Base-by-base conservation (phyloP, 2,888 invertebrate species). In the Folsomia manolachei region DNA sequence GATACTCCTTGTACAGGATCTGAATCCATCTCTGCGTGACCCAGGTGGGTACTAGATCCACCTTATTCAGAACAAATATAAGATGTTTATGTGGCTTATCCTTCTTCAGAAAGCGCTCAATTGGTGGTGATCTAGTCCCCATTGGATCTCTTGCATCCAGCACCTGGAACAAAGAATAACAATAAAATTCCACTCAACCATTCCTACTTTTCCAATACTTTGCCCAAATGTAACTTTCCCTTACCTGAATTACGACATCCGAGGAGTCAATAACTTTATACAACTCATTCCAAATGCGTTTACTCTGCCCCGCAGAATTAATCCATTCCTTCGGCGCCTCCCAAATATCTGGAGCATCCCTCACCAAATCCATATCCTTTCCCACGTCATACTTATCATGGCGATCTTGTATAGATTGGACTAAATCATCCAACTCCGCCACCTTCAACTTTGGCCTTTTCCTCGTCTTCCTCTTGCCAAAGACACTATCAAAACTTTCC, bases 181-280 rank as follows among this genome's bases (percentile, higher is more conserved):
- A 27, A 19, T 14, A 23, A 65, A 65, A 14, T 27, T 9, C 39
- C 39, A 39, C 39, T 27, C 23, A 2, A 9, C 51, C 19, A 14
- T 70, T 18, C 25, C 11, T 53, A 11, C 53, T 60, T 27, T 63
- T 56, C 65, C 11, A 19, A 39, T 11, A 1, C 51, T 64, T 21
- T n/a, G 19, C 14, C 39, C 14, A 14, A 39, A 39, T 39, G 4
- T 14, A 1, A 18, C 63, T 7, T 27, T 14, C 60, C n/a, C n/a
- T 19, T 72, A 79, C 80, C 77, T 98, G 96, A 27, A 99, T 85
- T 19, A 99, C 85, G 2, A 99, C 97, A 88, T 99, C 99, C 0
- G 98, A 96, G 1, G 98, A 97, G 84, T 99, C 99, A 70, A 99
- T 90, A 27, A 98, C 99, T 88, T 99, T 99, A 83, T 98, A 97